These are phyloP conservation scores for Clanis bilineata DNA, from an alignment of 2,888 invertebrate species.

Conservation along the genomic window DNA sequence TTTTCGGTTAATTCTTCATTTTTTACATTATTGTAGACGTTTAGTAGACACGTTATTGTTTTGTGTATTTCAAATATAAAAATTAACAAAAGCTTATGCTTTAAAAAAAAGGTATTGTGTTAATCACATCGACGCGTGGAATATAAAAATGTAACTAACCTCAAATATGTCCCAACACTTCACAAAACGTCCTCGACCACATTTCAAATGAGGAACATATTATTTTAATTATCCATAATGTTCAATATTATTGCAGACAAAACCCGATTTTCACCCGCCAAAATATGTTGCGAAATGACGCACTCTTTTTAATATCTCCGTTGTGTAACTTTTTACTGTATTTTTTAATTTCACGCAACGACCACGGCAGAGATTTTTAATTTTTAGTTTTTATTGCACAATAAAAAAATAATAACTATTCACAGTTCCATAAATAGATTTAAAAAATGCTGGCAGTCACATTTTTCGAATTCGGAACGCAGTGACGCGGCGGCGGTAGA, in stretches of 20 bases:
- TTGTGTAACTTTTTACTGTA: slow-evolving; percentile 52
- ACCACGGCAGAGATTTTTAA: slow-evolving; percentile 39
- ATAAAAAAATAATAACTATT: slow-evolving; percentile 33
- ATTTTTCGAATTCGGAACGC: slow-evolving; percentile 42
- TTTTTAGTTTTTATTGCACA: slow-evolving; percentile 37
- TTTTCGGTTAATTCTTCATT: too few relatives aligned
- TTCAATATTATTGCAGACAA: slow-evolving; percentile 15
- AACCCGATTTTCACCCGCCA: slow-evolving; percentile 31
- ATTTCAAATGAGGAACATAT: slow-evolving; percentile 1
- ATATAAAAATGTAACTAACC: slow-evolving; percentile 25
- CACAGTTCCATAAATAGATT: slow-evolving; percentile 38
- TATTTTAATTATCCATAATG: slow-evolving; percentile 19
- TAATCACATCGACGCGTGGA: background rate
- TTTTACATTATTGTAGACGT: too few relatives aligned
- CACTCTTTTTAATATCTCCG: slow-evolving; percentile 51
- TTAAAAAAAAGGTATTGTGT: too few relatives aligned
- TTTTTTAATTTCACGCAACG: slow-evolving; percentile 64
- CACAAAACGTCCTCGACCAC: slow-evolving; percentile 25
- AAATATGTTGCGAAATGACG: slow-evolving; percentile 34
- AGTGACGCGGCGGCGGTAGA: slow-evolving; percentile 27
- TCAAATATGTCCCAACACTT: slow-evolving; percentile 22
- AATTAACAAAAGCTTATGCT: too few relatives aligned
- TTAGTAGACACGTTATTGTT: too few relatives aligned
- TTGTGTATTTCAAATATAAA: background rate
- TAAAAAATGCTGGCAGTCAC: slow-evolving; percentile 40